These are phyloP conservation scores for Tribolium madens DNA, from an alignment of 1,140 invertebrate species.

Conservation along the genomic window DNA sequence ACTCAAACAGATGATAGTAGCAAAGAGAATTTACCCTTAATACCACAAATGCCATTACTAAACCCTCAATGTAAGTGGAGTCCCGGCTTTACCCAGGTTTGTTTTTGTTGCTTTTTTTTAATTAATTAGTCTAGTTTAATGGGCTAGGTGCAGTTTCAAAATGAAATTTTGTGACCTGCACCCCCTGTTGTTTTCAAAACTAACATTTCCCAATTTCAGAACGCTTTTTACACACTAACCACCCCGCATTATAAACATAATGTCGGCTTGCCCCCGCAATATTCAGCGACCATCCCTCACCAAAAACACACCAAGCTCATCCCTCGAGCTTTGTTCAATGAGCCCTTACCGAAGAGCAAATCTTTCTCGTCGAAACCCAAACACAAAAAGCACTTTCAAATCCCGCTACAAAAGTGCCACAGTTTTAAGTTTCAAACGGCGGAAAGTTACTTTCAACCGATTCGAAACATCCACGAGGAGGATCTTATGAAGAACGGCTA, in stretches of 20 bases:
- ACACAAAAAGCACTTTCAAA: conserved; percentile 71
- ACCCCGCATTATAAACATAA: conserved; percentile 63
- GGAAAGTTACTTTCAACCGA: conserved; percentile 73
- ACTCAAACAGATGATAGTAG: conserved; percentile 33
- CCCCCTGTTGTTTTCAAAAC: neutral
- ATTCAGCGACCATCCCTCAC: conserved; percentile 64
- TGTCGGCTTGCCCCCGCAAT: conserved; percentile 59
- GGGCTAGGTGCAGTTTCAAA: no score
- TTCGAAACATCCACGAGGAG: conserved; percentile 70
- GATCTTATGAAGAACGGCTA: conserved; percentile 68
- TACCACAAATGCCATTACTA: conserved; percentile 61
- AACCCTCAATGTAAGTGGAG: conserved; percentile 54
- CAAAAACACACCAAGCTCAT: conserved; percentile 63
- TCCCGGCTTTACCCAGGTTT: conserved; percentile 54
- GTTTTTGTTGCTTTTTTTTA: conserved; percentile 54
- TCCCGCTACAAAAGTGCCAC: conserved; percentile 76
- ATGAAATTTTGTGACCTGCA: neutral
- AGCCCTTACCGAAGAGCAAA: conserved; percentile 62
- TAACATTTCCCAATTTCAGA: conserved; percentile 58
- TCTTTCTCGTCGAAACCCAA: conserved; percentile 64
- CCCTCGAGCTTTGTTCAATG: conserved; percentile 63
- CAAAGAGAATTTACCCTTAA: conserved; percentile 47
- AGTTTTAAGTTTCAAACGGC: conserved; percentile 77
- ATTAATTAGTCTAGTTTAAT: no score
- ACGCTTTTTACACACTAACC: conserved; percentile 66